Conservation (phyloP, 2,888 invertebrate species). For the Diabrotica balteata region DNA sequence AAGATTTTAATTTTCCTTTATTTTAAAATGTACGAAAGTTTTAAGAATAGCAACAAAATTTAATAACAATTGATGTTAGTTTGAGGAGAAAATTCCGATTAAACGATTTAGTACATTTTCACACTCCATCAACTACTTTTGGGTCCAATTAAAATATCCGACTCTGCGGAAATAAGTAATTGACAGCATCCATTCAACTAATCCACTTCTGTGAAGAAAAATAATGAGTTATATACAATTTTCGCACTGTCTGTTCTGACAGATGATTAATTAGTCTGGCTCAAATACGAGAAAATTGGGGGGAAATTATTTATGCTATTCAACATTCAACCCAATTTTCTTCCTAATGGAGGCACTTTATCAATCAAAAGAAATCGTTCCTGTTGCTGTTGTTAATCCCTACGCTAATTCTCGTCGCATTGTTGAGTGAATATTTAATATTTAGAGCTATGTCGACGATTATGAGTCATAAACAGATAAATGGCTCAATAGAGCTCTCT, state of each 20-base stretch:
- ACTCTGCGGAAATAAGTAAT: not conserved
- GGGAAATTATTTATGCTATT: constrained; percentile 1
- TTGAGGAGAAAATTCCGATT: no score
- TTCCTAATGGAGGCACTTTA: constrained; percentile 1
- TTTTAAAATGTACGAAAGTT: no score
- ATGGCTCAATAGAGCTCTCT: no score
- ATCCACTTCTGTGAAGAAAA: not conserved
- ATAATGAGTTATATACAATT: no score
- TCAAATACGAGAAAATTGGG: not conserved
- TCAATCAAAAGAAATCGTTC: constrained; percentile 1
- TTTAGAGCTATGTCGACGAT: not conserved
- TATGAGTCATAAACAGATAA: not conserved
- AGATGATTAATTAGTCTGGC: no score
- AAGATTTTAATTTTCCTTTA: no score
- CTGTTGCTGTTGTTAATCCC: not conserved
- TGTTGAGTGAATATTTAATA: not conserved
- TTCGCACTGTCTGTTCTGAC: no score
- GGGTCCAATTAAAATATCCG: not conserved
- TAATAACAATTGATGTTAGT: no score
- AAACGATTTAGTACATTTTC: no score
- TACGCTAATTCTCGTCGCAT: not conserved
- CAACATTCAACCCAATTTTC: not conserved
- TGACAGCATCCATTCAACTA: not conserved
- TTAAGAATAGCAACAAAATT: no score
- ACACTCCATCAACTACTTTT: no score